Conservation (phyloP, 2,888 invertebrate species). For the Drosophila quinaria region DNA sequence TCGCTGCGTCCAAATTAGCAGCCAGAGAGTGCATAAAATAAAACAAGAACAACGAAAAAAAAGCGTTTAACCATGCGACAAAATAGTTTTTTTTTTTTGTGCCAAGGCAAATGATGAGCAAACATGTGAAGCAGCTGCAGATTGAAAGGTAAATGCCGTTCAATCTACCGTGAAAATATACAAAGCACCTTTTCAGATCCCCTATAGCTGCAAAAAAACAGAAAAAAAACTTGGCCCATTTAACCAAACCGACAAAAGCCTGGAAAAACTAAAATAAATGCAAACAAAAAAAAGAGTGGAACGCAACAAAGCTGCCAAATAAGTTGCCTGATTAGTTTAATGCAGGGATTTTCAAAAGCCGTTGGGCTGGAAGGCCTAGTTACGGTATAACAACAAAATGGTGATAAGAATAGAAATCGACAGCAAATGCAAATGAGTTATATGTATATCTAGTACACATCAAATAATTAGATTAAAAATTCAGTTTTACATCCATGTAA, state of each 20-base stretch:
- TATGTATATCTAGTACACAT: not conserved
- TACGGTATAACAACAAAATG: slow-evolving; percentile 19
- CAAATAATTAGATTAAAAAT: not conserved
- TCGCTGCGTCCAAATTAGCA: slow-evolving; percentile 69
- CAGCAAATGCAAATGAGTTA: not conserved
- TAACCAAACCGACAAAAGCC: slow-evolving; percentile 42
- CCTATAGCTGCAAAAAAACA: slow-evolving; percentile 9
- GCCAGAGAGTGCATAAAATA: slow-evolving; percentile 29
- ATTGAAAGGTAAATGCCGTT: slow-evolving; percentile 57
- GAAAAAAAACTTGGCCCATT: slow-evolving; percentile 43
- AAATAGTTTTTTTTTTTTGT: slow-evolving; percentile 28
- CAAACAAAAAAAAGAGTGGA: slow-evolving; percentile 10
- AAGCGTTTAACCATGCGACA: slow-evolving; percentile 35
- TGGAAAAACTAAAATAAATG: slow-evolving; percentile 26
- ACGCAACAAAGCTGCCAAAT: slow-evolving; percentile 37
- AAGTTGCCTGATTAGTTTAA: slow-evolving; percentile 61
- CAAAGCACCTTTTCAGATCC: slow-evolving; percentile 44
- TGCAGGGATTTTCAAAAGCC: slow-evolving; percentile 41
- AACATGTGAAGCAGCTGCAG: slow-evolving; percentile 50
- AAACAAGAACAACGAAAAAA: slow-evolving; percentile 13
- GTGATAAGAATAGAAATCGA: slow-evolving; percentile 22
- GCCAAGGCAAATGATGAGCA: slow-evolving; percentile 48
- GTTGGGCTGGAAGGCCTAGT: slow-evolving; percentile 68
- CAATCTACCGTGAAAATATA: slow-evolving; percentile 55
- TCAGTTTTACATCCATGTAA: not conserved